Base-by-base conservation (phyloP, 2,113 vertebrate species). In the Sapayoa aenigma region DNA sequence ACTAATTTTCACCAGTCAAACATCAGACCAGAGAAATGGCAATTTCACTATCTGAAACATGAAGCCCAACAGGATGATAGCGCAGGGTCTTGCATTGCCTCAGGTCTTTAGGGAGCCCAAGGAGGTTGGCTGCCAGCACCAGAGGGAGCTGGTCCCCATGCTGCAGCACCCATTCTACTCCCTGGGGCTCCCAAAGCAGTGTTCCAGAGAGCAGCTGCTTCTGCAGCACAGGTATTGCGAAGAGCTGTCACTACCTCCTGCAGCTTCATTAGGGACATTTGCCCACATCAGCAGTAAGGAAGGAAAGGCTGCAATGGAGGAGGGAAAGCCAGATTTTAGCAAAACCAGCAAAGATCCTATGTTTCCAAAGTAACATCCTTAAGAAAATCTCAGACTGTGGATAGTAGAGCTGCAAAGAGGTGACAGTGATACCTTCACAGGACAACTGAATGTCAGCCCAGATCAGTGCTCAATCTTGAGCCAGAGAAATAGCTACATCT, bases 141-240 rank as follows among this genome's bases (percentile, higher is more conserved):
- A 84, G 84, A 91, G 81, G 81, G 87, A 82, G 92, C 87, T 80
- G 79, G 9, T 83, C 67, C 58, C 30, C 53, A 71, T 72, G 78
- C 79, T 73, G 67, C 80, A 87, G 11, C n/a, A 71, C 12, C 12
- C 49, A 46, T 17, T 4, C 9, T 17, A 59, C 42, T 53, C 19
- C 24, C 56, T 8, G 25, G 37, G n/a, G 27, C 69, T 85, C 44
- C 58, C 72, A 35, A 14, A 17, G 58, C 74, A 72, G 20, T 1
- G 0, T 28, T 27, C 44, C 14, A 8, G 35, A 3, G 22, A 74
- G 59, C 72, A 53, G 65, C 37, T 50, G 67, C 56, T 66, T 9
- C 82, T 39, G 44, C 17, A 69, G 47, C 55, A 23, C 47, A 33
- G 6, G 19, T 9, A 6, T 10, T 13, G 35, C 42, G 14, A 6